Base-by-base conservation (phyloP, 1,140 invertebrate genomes). In the Papilio machaon region DNA sequence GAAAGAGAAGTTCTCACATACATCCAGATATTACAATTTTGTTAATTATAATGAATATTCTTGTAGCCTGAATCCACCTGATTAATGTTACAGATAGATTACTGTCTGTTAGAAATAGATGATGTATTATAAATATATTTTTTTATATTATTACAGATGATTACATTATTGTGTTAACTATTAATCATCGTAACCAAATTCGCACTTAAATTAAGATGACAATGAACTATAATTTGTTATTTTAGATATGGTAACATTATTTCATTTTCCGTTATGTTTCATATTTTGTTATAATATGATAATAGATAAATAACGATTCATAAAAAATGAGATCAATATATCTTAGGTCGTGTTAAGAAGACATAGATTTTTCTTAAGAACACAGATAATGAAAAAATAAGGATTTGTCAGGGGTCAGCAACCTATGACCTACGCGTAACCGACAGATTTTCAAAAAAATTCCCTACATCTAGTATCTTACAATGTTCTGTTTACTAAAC, bases 141-240 rank as follows among this genome's bases (percentile, higher is more conserved):
- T 70, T 70, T 70, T 35, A 70, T 70, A 30, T 67, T 30, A 35
- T 35, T 30, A 67, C 60, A 38, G 2, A 30, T 64, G 64, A 70
- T 70, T 70, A 70, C 64, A 70, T 70, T 70, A 38, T 35, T 7
- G 64, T 70, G 64, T 70, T 38, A 38, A 70, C 23, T 23, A 70
- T 70, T 70, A 70, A 2, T 70, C 64, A 70, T 70, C 23, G 64
- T 64, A 64, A 64, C 23, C 9, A 70, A 70, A 70, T 70, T 35
- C 64, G 6, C 64, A 70, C 23, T 38, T 15, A 70, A 35, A 30
- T 43, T 38, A 35, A 70, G 30, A 70, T 64, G 60, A 70, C 64
- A 70, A 35, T 35, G 64, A 35, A 70, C 30, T 35, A 70, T 58
- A 64, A 64, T 70, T 35, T 35, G 35, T 70, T 70, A 15, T 35